Percentiles rank a stretch among this genome's conserved stretches.
phyloP scores from a whole-genome alignment of 2,797 vertebrate species.

The Eptatretus atami region DNA sequence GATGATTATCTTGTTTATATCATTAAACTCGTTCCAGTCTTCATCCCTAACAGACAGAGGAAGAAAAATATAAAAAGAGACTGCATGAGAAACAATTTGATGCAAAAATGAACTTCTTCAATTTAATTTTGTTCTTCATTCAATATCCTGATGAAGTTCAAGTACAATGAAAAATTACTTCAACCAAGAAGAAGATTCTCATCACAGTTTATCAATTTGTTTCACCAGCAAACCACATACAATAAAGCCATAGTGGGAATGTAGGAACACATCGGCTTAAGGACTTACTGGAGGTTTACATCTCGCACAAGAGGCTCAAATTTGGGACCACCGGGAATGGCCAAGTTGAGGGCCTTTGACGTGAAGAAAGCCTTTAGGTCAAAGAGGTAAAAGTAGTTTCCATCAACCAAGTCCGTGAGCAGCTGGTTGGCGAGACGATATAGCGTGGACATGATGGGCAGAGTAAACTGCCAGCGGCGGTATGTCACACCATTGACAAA shows the following conservation, averaged over 20 bases:
- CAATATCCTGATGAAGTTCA: too few species aligned
- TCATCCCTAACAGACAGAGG: constrained; percentile 33
- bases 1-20: constrained; percentile 99
- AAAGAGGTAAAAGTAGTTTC: constrained; percentile 93
- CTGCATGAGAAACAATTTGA: too few species aligned
- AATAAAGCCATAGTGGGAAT: too few species aligned
- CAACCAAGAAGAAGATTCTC: too few species aligned
- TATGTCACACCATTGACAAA: constrained; percentile 91
- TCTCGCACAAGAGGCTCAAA: constrained; percentile 92
- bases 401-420: constrained; percentile 75
- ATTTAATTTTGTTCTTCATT: too few species aligned
- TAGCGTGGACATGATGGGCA: constrained; percentile 96
- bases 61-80: too few species aligned
- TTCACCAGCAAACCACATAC: too few species aligned
- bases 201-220: too few species aligned
- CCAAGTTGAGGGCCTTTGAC: constrained; percentile 94
- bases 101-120: too few species aligned
- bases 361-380: constrained; percentile 97
- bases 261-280: background rate
- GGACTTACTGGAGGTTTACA: constrained; percentile 78
- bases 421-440: constrained; percentile 93
- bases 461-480: constrained; percentile 86
- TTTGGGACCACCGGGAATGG: constrained; percentile 87
- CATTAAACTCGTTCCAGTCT: constrained; percentile 98
- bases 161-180: too few species aligned